A percentile compares a stretch with the other conserved stretches of the same genome.
These are phyloP conservation scores for Antigone vipio DNA, from an alignment of 2,113 vertebrate species.

Conservation along the genomic window DNA sequence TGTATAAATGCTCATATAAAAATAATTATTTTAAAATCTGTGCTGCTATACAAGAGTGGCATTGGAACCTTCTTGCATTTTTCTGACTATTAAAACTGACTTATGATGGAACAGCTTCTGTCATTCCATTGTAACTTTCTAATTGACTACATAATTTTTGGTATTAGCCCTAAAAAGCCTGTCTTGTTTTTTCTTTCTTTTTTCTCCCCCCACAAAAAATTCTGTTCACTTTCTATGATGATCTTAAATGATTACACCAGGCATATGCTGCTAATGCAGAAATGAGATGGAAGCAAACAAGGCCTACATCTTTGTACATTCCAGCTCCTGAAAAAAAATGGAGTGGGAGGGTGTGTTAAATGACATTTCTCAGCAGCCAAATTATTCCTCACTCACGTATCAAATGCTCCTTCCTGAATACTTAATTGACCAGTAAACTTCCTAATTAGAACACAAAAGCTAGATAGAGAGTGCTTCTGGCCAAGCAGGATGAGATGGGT, in stretches of 20 bases:
- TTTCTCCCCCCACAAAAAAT: accelerated
- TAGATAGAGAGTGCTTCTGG: not conserved
- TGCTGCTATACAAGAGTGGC: not conserved
- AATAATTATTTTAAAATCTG: not conserved
- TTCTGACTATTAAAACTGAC: not conserved
- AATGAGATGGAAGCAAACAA: not conserved
- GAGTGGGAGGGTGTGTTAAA: not conserved
- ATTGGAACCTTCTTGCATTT: not conserved
- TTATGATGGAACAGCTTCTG: not conserved
- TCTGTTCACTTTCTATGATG: not conserved
- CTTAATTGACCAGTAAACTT: not conserved
- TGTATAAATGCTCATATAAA: not conserved
- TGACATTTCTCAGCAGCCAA: not conserved
- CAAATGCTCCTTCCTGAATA: not conserved
- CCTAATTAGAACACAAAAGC: not conserved
- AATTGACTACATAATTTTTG: not conserved
- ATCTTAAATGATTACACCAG: not conserved
- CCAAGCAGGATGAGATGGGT: not conserved
- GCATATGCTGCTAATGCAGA: not conserved
- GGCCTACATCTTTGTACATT: not conserved
- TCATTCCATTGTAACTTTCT: not conserved
- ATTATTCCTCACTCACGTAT: not conserved
- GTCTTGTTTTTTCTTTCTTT: not conserved
- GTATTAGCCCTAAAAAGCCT: not conserved
- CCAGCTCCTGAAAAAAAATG: not conserved